Base-by-base conservation (phyloP, 2,113 vertebrate species). In the Chaenocephalus aceratus region DNA sequence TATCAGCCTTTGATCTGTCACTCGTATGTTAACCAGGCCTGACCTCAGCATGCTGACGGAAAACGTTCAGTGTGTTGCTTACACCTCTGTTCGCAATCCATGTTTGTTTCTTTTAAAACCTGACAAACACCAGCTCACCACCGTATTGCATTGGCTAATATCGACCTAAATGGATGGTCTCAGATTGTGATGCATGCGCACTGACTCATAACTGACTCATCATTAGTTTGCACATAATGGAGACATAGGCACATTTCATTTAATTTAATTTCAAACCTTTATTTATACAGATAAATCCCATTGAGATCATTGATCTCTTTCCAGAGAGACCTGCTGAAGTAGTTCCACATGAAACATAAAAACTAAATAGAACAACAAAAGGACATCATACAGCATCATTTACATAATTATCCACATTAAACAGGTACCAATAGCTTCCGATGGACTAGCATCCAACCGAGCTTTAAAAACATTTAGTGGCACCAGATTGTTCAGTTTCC, bases 1-100 rank as follows among this genome's bases (percentile, higher is more conserved):
- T 53, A 74, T 59, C 5, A 18, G 66, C 70, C 57, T 83, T 82
- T 87, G 58, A 75, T 83, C 56, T 63, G 83, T 90, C 87, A 65
- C 48, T 87, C 77, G 75, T 30, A 45, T 57, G 71, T 73, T n/a
- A 63, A 73, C 12, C 6, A 0, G 18, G 21, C n/a, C 58, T 51
- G 34, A 41, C 36, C 75, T 84, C 83, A 82, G 85, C 80, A 80
- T 58, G 2, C 73, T 51, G 51, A 65, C 56, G 70, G 16, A 41
- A 4, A 23, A 6, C n/a, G 36, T 23, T 54, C 13, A 26, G n/a
- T 23, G 48, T 61, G 11, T 14, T 34, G 23, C 1, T 23, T 2
- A 13, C 18, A 1, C 48, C 14, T 57, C 12, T 76, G 72, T 67
- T 49, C 26, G 26, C 26, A 26, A 26, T 26, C 26, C 26, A 2